A percentile compares a stretch with the other conserved stretches of the same genome.
Evolutionary conservation across 2,888 invertebrate species (phyloP).

Genomic region (Pterobdella sp.): DNA sequence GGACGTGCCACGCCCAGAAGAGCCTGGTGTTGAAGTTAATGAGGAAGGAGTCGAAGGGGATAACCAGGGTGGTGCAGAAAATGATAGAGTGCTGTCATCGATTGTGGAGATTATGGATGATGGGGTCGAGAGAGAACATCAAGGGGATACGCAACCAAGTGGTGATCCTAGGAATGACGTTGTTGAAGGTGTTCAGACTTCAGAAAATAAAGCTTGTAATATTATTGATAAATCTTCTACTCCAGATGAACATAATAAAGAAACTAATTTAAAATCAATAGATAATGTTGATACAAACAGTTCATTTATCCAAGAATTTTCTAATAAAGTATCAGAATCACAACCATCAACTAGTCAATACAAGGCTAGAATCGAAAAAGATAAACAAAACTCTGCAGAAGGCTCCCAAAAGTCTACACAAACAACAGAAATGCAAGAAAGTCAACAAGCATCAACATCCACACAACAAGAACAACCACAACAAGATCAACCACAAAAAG

Average conservation of each 20-base stretch:
- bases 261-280: background rate
- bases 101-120: background rate
- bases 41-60: conserved; percentile 35
- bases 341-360: background rate
- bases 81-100: background rate
- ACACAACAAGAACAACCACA: background rate
- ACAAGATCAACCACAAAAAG: background rate
- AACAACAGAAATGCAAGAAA: background rate
- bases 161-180: background rate
- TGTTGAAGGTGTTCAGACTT: conserved; percentile 7
- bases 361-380: background rate
- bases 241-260: conserved; percentile 13
- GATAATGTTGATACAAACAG: conserved; percentile 15
- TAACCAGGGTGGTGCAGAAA: background rate
- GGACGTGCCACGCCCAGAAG: conserved; percentile 10
- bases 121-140: background rate
- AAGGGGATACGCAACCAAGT: background rate
- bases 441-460: background rate
- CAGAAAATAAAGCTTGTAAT: too few species aligned
- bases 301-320: too few species aligned
- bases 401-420: background rate
- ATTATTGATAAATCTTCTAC: too few species aligned
- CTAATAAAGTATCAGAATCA: too few species aligned
- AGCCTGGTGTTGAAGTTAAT: conserved; percentile 29
- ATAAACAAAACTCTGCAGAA: background rate